Percentiles rank a stretch among this genome's conserved stretches.
Evolutionary conservation across 2,888 invertebrate genomes (phyloP).

Genomic region (Leptopilina drosophilae): DNA sequence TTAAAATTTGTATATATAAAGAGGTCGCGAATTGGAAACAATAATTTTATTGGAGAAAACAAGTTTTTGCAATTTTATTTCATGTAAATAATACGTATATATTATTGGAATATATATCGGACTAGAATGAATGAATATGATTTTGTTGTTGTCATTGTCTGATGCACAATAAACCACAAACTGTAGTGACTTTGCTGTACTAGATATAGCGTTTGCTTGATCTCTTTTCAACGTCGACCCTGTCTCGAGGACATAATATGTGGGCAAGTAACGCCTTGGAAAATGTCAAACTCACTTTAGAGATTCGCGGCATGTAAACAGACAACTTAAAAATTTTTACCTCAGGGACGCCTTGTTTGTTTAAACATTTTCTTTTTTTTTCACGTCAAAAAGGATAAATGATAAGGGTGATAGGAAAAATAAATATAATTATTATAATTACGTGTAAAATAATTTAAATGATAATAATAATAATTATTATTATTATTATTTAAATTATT

Average conservation of each 20-base stretch:
- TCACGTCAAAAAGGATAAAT: neutral
- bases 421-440: no score
- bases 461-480: no score
- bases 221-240: conserved; percentile 20
- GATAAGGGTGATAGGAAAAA: no score
- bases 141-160: neutral
- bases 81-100: no score
- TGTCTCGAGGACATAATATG: neutral
- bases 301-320: conserved; percentile 3
- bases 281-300: conserved; percentile 23
- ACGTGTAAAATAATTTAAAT: no score
- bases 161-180: conserved; percentile 6
- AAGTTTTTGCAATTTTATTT: no score
- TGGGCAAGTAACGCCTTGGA: conserved; percentile 2
- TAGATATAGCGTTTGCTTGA: conserved; percentile 2
- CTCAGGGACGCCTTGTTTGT: neutral
- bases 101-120: no score
- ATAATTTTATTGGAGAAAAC: no score
- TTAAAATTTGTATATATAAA: no score
- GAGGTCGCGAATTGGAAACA: no score
- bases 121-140: neutral
- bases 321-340: neutral
- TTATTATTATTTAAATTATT: no score
- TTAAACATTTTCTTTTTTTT: neutral
- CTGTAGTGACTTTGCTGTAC: neutral